These are phyloP conservation scores for Agrypnia vestita DNA, from an alignment of 1,140 invertebrate genomes.

Conservation along the genomic window DNA sequence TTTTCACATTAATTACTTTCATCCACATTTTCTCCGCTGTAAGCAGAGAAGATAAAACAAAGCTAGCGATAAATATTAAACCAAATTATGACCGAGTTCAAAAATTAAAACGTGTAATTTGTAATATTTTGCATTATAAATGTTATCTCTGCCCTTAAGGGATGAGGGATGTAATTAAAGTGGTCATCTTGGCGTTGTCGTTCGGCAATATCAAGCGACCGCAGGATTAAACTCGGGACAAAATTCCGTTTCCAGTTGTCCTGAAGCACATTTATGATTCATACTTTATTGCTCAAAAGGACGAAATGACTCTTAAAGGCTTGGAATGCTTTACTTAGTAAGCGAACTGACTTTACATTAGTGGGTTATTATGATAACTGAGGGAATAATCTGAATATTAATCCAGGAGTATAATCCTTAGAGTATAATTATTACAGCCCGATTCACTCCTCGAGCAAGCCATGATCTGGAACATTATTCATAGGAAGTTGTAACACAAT, in stretches of 20 bases:
- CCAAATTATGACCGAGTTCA: neutral
- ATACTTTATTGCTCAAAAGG: neutral
- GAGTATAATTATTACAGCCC: neutral
- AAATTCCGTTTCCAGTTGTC: neutral
- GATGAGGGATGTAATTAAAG: slow-evolving; percentile 7
- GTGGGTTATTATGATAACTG: neutral
- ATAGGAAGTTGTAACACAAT: no score
- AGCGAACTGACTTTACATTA: slow-evolving; percentile 5
- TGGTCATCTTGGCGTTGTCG: slow-evolving; percentile 9
- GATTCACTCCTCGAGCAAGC: no score
- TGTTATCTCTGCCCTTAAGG: neutral
- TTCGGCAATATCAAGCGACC: neutral
- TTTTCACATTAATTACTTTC: no score
- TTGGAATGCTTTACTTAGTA: slow-evolving; percentile 1
- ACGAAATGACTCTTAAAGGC: neutral
- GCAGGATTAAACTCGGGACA: neutral
- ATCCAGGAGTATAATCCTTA: neutral
- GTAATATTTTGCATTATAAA: slow-evolving; percentile 20
- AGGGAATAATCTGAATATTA: neutral
- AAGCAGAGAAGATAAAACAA: neutral
- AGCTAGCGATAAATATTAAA: neutral
- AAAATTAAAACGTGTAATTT: slow-evolving; percentile 3
- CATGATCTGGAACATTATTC: no score
- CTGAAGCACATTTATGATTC: slow-evolving; percentile 1
- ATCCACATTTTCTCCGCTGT: no score